Evolutionary conservation across 1,140 invertebrate genomes (phyloP).

Genomic region (Drosophila sp.): DNA sequence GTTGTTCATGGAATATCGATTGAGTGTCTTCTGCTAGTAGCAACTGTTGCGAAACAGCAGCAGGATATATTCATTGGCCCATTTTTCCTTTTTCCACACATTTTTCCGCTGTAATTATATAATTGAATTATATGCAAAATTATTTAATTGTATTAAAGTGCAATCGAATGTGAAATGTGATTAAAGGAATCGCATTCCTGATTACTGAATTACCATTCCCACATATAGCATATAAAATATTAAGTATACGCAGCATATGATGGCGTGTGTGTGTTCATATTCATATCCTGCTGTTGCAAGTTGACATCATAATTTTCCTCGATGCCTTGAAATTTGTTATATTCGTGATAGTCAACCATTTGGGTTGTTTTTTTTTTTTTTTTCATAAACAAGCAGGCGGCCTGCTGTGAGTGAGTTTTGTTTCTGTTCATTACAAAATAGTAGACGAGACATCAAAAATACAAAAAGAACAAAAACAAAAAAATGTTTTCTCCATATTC

Average conservation of each 20-base stretch:
- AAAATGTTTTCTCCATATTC: constrained; percentile 34
- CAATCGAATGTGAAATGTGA: too few relatives aligned
- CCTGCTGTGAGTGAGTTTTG: not conserved
- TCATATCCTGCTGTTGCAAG: not conserved
- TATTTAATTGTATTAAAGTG: too few relatives aligned
- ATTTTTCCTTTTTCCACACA: too few relatives aligned
- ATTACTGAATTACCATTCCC: too few relatives aligned
- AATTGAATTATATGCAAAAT: too few relatives aligned
- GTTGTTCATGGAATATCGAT: too few relatives aligned
- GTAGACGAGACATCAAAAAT: not conserved
- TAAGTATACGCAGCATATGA: not conserved
- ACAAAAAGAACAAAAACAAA: constrained; percentile 1
- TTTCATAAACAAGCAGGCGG: not conserved
- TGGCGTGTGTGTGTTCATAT: not conserved
- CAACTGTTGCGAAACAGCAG: too few relatives aligned
- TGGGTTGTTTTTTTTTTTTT: not conserved
- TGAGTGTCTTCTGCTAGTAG: too few relatives aligned
- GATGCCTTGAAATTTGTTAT: not conserved
- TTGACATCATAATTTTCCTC: constrained; percentile 9
- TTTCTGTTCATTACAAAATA: not conserved
- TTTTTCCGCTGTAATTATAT: too few relatives aligned
- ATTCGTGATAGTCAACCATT: not conserved
- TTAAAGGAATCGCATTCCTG: too few relatives aligned
- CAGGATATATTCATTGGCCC: too few relatives aligned
- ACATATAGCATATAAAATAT: not conserved